Percentiles rank a stretch among this genome's conserved stretches.
phyloP scores from a whole-genome alignment of 2,888 invertebrate genomes.

The Scaptomyza polygonia region DNA sequence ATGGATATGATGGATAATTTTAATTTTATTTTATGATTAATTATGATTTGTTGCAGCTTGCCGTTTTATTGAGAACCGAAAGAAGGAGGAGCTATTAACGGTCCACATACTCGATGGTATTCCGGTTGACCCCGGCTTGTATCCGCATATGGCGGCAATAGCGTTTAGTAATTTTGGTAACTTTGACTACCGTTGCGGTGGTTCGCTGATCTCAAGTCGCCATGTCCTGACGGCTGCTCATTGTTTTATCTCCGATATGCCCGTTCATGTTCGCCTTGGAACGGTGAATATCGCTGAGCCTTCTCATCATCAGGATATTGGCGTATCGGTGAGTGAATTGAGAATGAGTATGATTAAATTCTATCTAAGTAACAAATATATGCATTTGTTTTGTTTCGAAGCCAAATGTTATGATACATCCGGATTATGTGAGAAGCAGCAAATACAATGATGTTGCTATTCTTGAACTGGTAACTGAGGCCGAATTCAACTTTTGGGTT shows the following conservation, averaged over 20 bases:
- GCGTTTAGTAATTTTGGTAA: slow-evolving; percentile 57
- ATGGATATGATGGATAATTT: not conserved
- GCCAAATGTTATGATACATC: slow-evolving; percentile 68
- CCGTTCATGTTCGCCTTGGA: slow-evolving; percentile 77
- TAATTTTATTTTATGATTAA: not conserved
- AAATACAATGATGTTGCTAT: slow-evolving; percentile 80
- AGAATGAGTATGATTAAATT: too few relatives aligned
- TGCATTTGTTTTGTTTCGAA: too few relatives aligned
- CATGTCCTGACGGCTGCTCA: slow-evolving; percentile 82
- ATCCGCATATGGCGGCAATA: slow-evolving; percentile 82
- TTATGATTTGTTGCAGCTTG: slow-evolving; percentile 31
- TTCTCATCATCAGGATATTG: slow-evolving; percentile 48
- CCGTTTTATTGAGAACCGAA: not conserved
- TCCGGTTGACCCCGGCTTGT: slow-evolving; percentile 68
- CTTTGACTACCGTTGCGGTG: slow-evolving; percentile 73
- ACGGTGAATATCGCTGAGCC: slow-evolving; percentile 59
- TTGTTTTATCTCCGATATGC: slow-evolving; percentile 65
- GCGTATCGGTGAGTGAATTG: slow-evolving; percentile 68
- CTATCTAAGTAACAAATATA: too few relatives aligned
- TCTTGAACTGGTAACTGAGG: slow-evolving; percentile 62
- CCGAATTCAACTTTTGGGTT: slow-evolving; percentile 31
- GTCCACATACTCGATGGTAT: slow-evolving; percentile 77
- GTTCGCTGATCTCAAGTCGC: slow-evolving; percentile 74
- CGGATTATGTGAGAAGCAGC: slow-evolving; percentile 60
- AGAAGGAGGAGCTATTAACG: slow-evolving; percentile 29